Conservation (phyloP, 2,113 vertebrate genomes). For the Tylochromis polylepis region DNA sequence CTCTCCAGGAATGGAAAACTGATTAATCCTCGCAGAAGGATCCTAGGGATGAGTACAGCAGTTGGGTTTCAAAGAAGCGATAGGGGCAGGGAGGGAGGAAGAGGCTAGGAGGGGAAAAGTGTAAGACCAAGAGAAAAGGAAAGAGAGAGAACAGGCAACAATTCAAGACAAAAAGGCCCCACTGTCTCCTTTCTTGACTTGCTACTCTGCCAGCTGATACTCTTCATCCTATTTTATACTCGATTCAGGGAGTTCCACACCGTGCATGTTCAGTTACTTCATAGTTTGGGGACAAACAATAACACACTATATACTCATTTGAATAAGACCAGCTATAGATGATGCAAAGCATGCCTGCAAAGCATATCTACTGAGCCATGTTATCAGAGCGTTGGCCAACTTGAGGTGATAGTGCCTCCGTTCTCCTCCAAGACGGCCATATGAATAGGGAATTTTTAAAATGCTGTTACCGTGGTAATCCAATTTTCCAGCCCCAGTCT, state of each 20-base stretch:
- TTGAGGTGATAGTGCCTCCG: constrained; percentile 11
- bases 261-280: background rate
- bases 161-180: constrained; percentile 25
- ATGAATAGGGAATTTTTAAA: constrained; percentile 45
- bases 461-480: constrained; percentile 56
- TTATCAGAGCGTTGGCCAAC: background rate
- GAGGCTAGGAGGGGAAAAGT: background rate
- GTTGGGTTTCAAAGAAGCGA: constrained; percentile 21
- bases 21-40: constrained; percentile 70
- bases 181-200: constrained; percentile 20
- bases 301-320: background rate
- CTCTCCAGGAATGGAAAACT: constrained; percentile 73
- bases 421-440: constrained; percentile 7
- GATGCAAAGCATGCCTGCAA: background rate
- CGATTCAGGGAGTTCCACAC: background rate
- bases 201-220: constrained; percentile 16
- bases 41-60: constrained; percentile 51
- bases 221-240: constrained; percentile 14
- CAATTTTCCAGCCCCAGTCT: constrained; percentile 45
- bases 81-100: background rate
- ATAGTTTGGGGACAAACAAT: background rate
- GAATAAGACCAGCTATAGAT: background rate
- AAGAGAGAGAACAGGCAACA: background rate
- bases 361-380: background rate
- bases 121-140: background rate